Evolutionary conservation across 2,113 vertebrate species (phyloP).

Genomic region (Castor canadensis): DNA sequence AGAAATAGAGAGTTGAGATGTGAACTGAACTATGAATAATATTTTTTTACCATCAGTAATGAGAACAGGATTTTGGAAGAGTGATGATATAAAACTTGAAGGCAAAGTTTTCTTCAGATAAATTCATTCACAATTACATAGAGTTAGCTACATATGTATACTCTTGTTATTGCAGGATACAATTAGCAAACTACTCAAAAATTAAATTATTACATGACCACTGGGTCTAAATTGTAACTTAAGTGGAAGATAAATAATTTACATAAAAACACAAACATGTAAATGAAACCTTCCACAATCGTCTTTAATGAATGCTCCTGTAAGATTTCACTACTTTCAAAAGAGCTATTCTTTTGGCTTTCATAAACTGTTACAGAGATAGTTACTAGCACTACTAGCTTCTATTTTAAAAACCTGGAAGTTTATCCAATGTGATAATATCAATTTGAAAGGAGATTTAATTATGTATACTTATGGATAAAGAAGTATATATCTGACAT

Average conservation of each 20-base stretch:
- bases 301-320: background rate
- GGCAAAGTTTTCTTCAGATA: constrained; percentile 1
- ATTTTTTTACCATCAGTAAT: background rate
- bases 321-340: background rate
- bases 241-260: constrained; percentile 14
- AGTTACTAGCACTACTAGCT: background rate
- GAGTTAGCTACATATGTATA: background rate
- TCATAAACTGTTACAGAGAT: background rate
- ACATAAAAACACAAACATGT: background rate
- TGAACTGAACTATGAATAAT: background rate
- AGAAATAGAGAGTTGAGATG: constrained; percentile 3
- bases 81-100: background rate
- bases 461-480: background rate
- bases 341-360: background rate
- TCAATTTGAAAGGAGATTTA: background rate
- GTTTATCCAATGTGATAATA: background rate
- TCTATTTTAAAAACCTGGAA: background rate
- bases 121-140: constrained; percentile 3
- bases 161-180: background rate
- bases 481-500: background rate
- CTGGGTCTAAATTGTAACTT: background rate
- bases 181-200: background rate
- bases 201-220: background rate
- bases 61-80: background rate
- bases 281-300: background rate